Percentiles rank a stretch among this genome's conserved stretches.
phyloP scores from a whole-genome alignment of 2,888 invertebrate species.

The Tenthredo livida region DNA sequence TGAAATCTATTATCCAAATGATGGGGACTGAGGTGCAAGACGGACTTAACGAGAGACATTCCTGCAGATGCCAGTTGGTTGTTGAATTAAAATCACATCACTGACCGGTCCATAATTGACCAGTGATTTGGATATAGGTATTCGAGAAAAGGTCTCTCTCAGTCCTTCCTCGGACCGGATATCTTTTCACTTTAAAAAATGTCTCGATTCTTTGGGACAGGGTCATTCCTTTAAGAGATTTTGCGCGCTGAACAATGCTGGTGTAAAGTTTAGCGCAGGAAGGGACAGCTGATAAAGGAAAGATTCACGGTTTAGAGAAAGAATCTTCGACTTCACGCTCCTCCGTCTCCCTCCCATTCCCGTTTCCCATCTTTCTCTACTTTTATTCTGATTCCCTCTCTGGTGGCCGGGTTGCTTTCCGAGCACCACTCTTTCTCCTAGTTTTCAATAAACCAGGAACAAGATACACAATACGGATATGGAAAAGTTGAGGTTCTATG shows the following conservation, averaged over 20 bases:
- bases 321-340: constrained; percentile 19
- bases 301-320: constrained; percentile 12
- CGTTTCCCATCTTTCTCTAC: background rate
- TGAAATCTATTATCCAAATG: constrained; percentile 22
- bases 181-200: background rate
- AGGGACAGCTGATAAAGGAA: constrained; percentile 26
- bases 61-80: background rate
- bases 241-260: background rate
- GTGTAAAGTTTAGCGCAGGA: background rate
- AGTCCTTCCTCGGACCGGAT: background rate
- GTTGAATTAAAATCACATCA: constrained; percentile 1
- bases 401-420: background rate
- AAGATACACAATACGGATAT: constrained; percentile 17
- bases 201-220: background rate
- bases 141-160: background rate
- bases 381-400: background rate
- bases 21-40: background rate
- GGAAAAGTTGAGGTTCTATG: constrained; percentile 24
- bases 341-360: background rate
- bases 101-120: constrained; percentile 1
- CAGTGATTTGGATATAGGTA: constrained; percentile 16
- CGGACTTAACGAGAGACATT: constrained; percentile 21
- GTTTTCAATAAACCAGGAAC: constrained; percentile 29
- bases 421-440: background rate
- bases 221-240: background rate